Conservation (phyloP, 2,888 invertebrate species). For the Meghimatium bilineatum region DNA sequence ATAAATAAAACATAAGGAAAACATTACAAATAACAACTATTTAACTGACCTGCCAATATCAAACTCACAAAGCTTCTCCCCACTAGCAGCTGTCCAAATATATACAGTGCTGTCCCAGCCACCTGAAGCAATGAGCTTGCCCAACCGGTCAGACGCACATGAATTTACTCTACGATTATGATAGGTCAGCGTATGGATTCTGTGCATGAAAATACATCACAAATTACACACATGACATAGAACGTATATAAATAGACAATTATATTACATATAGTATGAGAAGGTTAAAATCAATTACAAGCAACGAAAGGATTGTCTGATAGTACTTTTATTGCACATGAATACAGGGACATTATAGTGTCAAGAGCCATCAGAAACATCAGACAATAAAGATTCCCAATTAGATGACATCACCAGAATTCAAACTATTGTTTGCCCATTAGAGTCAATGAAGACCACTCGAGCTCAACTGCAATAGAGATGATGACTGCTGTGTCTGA, state of each 20-base stretch:
- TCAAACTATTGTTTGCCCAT: no score
- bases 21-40: not conserved
- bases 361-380: no score
- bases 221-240: not conserved
- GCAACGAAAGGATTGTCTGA: no score
- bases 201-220: conserved; percentile 46
- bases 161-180: conserved; percentile 73
- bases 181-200: conserved; percentile 69
- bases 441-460: no score
- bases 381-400: no score
- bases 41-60: conserved; percentile 62
- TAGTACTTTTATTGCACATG: no score
- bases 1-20: not conserved
- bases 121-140: conserved; percentile 72
- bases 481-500: no score
- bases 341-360: no score
- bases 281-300: no score
- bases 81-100: conserved; percentile 71
- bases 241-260: not conserved
- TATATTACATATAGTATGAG: no score
- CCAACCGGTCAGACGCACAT: conserved; percentile 66
- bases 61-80: conserved; percentile 62
- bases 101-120: conserved; percentile 75
- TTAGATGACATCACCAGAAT: no score
- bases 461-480: no score